Base-by-base conservation (phyloP, 2,797 vertebrate species). In the Acipenser oxyrinchus region DNA sequence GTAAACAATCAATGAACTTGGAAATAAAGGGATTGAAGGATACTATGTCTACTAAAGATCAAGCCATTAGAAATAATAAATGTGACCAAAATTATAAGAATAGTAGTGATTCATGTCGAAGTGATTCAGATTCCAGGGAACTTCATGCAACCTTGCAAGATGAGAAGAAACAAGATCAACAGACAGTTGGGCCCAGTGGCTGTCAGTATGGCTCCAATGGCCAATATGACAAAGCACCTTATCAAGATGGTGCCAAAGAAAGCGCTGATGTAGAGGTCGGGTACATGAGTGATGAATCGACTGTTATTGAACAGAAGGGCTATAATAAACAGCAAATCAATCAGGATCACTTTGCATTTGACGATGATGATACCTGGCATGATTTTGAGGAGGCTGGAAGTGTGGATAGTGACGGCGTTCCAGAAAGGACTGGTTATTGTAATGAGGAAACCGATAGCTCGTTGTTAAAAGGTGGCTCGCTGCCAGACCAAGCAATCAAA, bases 341-440 rank as follows among this genome's bases (percentile, higher is more conserved):
- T 6, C 66, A 60, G 55, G 84, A 51, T 68, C 68, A 73, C 23
- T 73, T 94, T 6, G 86, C 91, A 68, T 99, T 98, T 76, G 94
- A 96, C 15, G 96, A 99, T 66, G 91, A 96, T 51, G 90, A 92
- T 82, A 94, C 96, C 0, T 99, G 96, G 96, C 90, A 91, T 8
- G 93, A 97, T 71, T 72, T 86, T 18, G 93, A 94, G 65, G 92
- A 92, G 66, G 73, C 82, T 8, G 79, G 68, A 8, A 64, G 72
- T 71, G 73, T 51, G 18, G 68, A 70, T 8, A 10, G 66, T 7
- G 64, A 72, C 66, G 71, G 75, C 68, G 70, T 75, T 66, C 69
- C 77, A 79, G 69, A 71, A 68, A 73, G 77, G 65, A 69, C 75
- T 18, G 62, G 50, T 37, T 15, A 62, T 51, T 37, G 37, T 37